These are phyloP conservation scores for Brachionus plicatilis DNA, from an alignment of 1,140 invertebrate genomes.

Conservation along the genomic window DNA sequence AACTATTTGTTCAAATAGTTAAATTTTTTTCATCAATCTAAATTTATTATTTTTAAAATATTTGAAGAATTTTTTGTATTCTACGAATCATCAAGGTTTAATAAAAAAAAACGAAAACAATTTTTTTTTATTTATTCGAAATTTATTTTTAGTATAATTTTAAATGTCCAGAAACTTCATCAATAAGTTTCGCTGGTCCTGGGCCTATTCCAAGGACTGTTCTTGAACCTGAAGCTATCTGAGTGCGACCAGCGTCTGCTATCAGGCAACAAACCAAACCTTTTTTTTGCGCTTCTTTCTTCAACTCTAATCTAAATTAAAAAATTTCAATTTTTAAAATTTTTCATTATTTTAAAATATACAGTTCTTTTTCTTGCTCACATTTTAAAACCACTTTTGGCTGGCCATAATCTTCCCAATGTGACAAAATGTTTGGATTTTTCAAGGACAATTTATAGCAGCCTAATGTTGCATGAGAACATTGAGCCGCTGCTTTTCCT, in stretches of 20 bases:
- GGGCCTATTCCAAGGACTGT: constrained; percentile 41
- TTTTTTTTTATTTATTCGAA: background rate
- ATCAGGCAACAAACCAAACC: constrained; percentile 13
- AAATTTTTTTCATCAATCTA: too few relatives aligned
- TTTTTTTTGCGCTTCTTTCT: constrained; percentile 7
- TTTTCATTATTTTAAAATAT: background rate
- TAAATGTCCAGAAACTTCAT: constrained; percentile 39
- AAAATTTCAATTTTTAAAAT: background rate
- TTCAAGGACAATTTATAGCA: constrained; percentile 66
- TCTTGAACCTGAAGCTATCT: constrained; percentile 34
- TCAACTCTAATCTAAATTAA: constrained; percentile 1
- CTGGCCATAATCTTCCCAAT: constrained; percentile 32
- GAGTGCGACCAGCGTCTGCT: constrained; percentile 34
- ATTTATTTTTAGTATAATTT: constrained; percentile 29
- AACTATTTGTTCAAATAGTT: too few relatives aligned
- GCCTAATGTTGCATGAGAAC: constrained; percentile 76
- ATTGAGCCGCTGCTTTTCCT: constrained; percentile 81
- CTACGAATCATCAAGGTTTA: too few relatives aligned
- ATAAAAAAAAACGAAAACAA: too few relatives aligned
- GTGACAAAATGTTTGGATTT: background rate
- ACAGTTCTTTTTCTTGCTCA: constrained; percentile 32
- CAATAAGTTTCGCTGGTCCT: constrained; percentile 20
- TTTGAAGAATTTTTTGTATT: too few relatives aligned
- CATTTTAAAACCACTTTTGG: constrained; percentile 33
- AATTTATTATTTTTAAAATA: too few relatives aligned